Evolutionary conservation across 2,797 vertebrate species (phyloP).

Genomic region (Catostomus latipinnis): DNA sequence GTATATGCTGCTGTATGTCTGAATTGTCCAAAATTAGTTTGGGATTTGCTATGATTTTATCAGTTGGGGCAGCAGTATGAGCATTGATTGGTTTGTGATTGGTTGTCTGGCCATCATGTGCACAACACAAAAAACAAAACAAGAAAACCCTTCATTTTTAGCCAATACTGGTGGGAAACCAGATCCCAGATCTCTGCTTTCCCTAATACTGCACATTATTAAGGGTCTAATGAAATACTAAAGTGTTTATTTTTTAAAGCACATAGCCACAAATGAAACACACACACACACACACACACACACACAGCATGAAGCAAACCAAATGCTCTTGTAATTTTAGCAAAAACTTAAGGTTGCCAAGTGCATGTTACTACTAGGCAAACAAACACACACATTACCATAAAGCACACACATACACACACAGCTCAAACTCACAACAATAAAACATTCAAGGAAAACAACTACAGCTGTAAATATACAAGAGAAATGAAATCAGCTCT

Average conservation of each 20-base stretch:
- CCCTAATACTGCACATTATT: constrained; percentile 32
- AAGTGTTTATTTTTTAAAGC: constrained; percentile 45
- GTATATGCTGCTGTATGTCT: neutral
- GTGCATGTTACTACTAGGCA: constrained; percentile 29
- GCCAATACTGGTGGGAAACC: neutral
- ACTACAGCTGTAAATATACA: constrained; percentile 33
- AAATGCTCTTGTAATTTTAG: constrained; percentile 40
- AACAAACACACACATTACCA: constrained; percentile 41
- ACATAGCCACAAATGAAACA: constrained; percentile 39
- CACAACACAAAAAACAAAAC: constrained; percentile 11
- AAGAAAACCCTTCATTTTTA: neutral
- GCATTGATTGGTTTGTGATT: constrained; percentile 1
- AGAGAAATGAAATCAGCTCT: constrained; percentile 35
- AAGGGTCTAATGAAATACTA: constrained; percentile 36
- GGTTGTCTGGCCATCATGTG: constrained; percentile 1
- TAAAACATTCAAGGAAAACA: constrained; percentile 36
- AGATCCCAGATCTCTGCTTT: constrained; percentile 15
- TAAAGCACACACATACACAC: constrained; percentile 42
- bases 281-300: constrained; percentile 17
- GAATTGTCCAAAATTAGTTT: neutral
- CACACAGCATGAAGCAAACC: constrained; percentile 17
- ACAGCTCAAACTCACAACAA: constrained; percentile 30
- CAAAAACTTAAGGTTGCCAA: constrained; percentile 12
- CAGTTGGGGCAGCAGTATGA: neutral
- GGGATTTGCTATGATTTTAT: neutral